Evolutionary conservation across 2,797 vertebrate genomes (phyloP), one percentile per base, ranked within the genome.

Genomic region (Sternotherus odoratus): DNA sequence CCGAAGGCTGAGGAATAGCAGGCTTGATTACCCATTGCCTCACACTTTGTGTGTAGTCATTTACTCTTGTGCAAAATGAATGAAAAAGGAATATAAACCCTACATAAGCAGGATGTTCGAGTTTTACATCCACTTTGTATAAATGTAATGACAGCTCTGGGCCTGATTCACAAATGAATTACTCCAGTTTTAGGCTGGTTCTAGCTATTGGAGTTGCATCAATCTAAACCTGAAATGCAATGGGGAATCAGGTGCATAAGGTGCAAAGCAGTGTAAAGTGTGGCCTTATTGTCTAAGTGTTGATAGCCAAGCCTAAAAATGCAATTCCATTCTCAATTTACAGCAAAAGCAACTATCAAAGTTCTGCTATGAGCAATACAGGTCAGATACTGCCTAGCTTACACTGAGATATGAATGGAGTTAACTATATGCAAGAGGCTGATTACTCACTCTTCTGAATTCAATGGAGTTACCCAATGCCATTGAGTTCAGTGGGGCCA

Each of bases 321-420:
- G 23, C 83, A 77, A 57, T 77, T 24, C 24, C 39, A 43, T 33
- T 30, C 26, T 3, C 9, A 46, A 50, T 50, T 60, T 13, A 30
- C 24, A 30, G 56, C 39, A 89, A 21, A 79, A 72, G 51, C 46
- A 43, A 1, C 2, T 10, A 15, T 1, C 48, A 46, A 66, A 69
- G n/a, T 12, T 69, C n/a, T 39, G 63, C n/a, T 23, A 69, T 19
- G 30, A 9, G 26, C 23, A 4, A 39, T 75, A 43, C 39, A 3
- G 0, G 6, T 0, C 10, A 9, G 56, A 39, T 12, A 11, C 36
- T 51, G 24, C 9, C 56, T 30, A 12, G 5, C 26, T 1, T 39
- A 15, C 12, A 23, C 48, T 43, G n/a, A 48, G 24, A 28, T 1
- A 21, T 43, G 15, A 23, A 49, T 49, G 82, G 33, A 54, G 30